Evolutionary conservation across 2,113 vertebrate species (phyloP), one percentile per base, ranked within the genome.

Genomic region (Rhinoderma darwinii): DNA sequence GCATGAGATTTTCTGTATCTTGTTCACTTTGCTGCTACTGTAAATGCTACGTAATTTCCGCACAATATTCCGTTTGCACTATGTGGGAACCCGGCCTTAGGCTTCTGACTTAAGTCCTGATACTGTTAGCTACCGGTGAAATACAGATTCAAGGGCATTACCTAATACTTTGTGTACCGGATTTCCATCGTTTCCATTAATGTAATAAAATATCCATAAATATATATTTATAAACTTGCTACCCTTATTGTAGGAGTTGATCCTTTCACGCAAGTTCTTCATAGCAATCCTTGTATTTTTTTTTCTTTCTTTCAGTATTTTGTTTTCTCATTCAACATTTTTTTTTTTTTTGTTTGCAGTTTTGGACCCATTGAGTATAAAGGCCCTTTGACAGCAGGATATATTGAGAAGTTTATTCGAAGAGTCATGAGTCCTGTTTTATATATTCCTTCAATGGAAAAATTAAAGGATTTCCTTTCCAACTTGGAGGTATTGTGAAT

Each of bases 361-460:
- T 98, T 99, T 94, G 98, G 98, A 89, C 98, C 97, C 84, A 97
- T 99, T 86, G 96, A 97, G 90, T 99, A 99, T 94, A 98, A 94
- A 92, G 98, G 97, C 90, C 97, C 97, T 3, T 92, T 98, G 91
- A 94, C 94, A 88, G 96, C 97, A 83, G 93, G 96, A 89, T 99
- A 99, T 89, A 92, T 99, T 92, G 97, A 99, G 94, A 96, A 94
- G 91, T 99, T 99, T 91, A 93, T 98, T 88, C 95, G 95, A 47
- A 91, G 95, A 89, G 97, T 98, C 93, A 96, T 97, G 94, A 95
- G 93, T 88, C 98, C 98, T 37, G 95, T 99, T 88, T 96, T 95
- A 10, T 99, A 99, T 93, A 95, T 99, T 89, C 94, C 98, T 63
- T 96, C 98, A 84, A 94, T 91, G 92, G 93, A 93, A 89, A 93